These are phyloP conservation scores for Lucilia cuprina DNA, from an alignment of 1,140 invertebrate genomes.

Conservation along the genomic window DNA sequence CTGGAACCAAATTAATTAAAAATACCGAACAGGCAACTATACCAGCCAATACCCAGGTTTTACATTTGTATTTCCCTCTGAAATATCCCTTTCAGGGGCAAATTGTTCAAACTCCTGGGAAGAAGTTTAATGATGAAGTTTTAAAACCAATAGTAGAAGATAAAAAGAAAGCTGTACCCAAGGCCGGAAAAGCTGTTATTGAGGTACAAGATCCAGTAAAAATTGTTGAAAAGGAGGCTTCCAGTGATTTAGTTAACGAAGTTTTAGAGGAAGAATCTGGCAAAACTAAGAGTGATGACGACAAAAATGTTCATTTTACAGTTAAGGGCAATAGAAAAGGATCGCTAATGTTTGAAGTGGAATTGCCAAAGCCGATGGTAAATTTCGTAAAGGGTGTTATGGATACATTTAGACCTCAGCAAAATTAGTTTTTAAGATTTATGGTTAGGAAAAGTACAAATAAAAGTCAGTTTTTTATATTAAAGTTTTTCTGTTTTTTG, in stretches of 20 bases:
- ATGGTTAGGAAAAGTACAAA: no score
- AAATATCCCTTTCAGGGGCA: not conserved
- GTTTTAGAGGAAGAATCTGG: not conserved
- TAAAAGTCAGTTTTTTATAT: no score
- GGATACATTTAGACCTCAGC: not conserved
- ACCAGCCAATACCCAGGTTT: not conserved
- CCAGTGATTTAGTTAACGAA: not conserved
- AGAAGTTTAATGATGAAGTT: not conserved
- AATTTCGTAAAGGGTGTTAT: not conserved
- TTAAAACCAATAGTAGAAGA: not conserved
- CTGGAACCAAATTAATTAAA: not conserved
- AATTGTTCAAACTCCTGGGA: not conserved
- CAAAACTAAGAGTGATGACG: not conserved
- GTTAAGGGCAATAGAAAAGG: not conserved
- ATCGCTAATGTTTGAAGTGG: not conserved
- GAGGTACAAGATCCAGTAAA: not conserved
- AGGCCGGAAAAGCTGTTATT: not conserved
- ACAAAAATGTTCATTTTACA: not conserved
- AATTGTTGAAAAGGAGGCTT: not conserved
- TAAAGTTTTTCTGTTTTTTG: no score
- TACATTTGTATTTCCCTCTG: not conserved
- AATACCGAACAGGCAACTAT: not conserved
- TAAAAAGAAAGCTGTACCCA: not conserved
- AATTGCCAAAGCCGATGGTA: not conserved
- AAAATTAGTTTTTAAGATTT: not conserved